Conservation (phyloP, 1,140 invertebrate species). For the Harpegnathos saltator region DNA sequence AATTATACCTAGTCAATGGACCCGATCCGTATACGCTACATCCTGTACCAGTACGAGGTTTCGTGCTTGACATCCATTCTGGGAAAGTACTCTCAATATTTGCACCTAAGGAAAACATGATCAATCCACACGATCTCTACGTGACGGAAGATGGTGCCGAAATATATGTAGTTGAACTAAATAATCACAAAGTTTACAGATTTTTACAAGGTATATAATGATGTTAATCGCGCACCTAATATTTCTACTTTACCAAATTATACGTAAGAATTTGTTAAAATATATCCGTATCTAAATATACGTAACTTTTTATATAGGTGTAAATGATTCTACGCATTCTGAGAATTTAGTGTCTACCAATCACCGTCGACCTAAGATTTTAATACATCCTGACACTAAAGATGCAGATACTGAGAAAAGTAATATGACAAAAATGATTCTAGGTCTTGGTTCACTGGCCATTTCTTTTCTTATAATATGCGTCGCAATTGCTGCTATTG, state of each 20-base stretch:
- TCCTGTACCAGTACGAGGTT: conserved; percentile 87
- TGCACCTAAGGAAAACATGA: conserved; percentile 87
- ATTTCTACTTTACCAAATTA: background rate
- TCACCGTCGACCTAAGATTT: conserved; percentile 67
- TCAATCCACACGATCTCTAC: conserved; percentile 91
- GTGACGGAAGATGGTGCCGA: conserved; percentile 89
- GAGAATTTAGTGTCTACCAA: conserved; percentile 47
- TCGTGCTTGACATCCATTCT: conserved; percentile 88
- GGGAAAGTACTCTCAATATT: conserved; percentile 88
- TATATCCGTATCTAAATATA: background rate
- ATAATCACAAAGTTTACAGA: conserved; percentile 88
- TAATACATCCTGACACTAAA: conserved; percentile 65
- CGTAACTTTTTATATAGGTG: conserved; percentile 59
- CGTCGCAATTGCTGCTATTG: conserved; percentile 78
- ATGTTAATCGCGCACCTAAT: background rate
- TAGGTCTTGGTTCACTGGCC: conserved; percentile 76
- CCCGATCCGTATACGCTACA: conserved; percentile 53
- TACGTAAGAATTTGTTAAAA: conserved; percentile 4
- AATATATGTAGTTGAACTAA: conserved; percentile 92
- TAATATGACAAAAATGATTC: conserved; percentile 68
- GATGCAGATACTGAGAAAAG: conserved; percentile 59
- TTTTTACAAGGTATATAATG: conserved; percentile 86
- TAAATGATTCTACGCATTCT: conserved; percentile 43
- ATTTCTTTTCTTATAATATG: conserved; percentile 80
- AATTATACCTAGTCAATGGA: conserved; percentile 83